These are phyloP conservation scores for Pipistrellus pygmaeus DNA, from an alignment of 2,797 vertebrate genomes.

Conservation along the genomic window DNA sequence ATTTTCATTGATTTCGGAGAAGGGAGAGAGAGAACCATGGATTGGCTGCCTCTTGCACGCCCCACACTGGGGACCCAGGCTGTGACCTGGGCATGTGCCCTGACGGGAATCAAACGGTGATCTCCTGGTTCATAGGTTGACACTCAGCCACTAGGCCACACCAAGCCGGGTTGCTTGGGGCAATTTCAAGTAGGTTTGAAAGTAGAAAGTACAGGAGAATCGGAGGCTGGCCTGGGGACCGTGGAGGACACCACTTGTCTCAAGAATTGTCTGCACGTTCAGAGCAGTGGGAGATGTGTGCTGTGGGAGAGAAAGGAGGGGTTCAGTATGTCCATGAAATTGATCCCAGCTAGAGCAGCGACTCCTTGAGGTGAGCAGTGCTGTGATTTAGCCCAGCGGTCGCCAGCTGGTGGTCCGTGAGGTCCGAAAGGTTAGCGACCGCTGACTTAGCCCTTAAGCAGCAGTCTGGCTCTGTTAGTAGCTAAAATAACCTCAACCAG, in stretches of 20 bases:
- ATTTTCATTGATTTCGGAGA: too few species aligned
- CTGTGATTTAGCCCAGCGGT: neutral
- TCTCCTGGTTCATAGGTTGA: too few species aligned
- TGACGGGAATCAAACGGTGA: too few species aligned
- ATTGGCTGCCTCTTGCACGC: too few species aligned
- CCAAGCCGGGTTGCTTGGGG: neutral
- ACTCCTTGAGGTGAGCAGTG: neutral
- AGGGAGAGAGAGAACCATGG: too few species aligned
- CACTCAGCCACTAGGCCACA: too few species aligned
- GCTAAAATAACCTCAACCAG: neutral
- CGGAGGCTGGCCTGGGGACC: slow-evolving; percentile 1
- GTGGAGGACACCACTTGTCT: neutral
- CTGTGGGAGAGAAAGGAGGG: neutral
- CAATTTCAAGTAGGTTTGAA: slow-evolving; percentile 23
- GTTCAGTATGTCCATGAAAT: neutral
- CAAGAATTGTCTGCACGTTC: neutral
- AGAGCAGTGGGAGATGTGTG: neutral
- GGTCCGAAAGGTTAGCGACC: too few species aligned
- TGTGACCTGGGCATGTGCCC: too few species aligned
- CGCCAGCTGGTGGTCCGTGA: too few species aligned
- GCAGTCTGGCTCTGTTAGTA: neutral
- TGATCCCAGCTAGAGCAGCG: neutral
- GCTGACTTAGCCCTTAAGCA: neutral
- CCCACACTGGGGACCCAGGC: too few species aligned
- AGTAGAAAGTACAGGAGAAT: neutral